Percentiles rank a stretch among this genome's conserved stretches.
Evolutionary conservation across 2,888 invertebrate genomes (phyloP).

Genomic region (Tuta absoluta): DNA sequence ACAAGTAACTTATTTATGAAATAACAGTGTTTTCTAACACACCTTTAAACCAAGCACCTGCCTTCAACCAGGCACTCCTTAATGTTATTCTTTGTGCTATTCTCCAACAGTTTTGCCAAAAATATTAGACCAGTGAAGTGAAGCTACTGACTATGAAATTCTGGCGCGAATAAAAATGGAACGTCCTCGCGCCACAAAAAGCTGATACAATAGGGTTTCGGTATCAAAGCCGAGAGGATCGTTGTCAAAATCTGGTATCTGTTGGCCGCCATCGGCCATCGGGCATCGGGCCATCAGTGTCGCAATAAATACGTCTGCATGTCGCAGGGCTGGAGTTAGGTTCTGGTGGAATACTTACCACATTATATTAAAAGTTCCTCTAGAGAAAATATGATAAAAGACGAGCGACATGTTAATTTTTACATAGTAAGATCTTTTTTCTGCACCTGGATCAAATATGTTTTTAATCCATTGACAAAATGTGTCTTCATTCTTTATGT

Average conservation of each 20-base stretch:
- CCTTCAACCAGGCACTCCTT: too few species aligned
- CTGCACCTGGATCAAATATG: too few species aligned
- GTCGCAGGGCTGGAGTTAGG: slow-evolving; percentile 9
- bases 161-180: slow-evolving; percentile 26
- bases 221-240: slow-evolving; percentile 65
- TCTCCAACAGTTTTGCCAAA: not conserved
- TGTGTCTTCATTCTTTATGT: too few species aligned
- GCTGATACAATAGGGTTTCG: slow-evolving; percentile 65
- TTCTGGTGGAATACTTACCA: not conserved
- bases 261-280: slow-evolving; percentile 46
- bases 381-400: too few species aligned
- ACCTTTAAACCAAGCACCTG: too few species aligned
- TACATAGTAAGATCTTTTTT: too few species aligned
- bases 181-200: slow-evolving; percentile 49
- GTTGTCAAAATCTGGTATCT: slow-evolving; percentile 71
- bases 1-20: too few species aligned
- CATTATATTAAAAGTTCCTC: not conserved
- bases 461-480: too few species aligned
- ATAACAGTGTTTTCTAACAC: too few species aligned
- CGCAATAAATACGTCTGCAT: slow-evolving; percentile 70
- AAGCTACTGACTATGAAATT: slow-evolving; percentile 56
- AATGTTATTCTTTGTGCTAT: not conserved
- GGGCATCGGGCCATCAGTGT: slow-evolving; percentile 57
- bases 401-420: too few species aligned
- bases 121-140: slow-evolving; percentile 43